Conservation (phyloP, 2,888 invertebrate species). For the Chymomyza fuscimana region DNA sequence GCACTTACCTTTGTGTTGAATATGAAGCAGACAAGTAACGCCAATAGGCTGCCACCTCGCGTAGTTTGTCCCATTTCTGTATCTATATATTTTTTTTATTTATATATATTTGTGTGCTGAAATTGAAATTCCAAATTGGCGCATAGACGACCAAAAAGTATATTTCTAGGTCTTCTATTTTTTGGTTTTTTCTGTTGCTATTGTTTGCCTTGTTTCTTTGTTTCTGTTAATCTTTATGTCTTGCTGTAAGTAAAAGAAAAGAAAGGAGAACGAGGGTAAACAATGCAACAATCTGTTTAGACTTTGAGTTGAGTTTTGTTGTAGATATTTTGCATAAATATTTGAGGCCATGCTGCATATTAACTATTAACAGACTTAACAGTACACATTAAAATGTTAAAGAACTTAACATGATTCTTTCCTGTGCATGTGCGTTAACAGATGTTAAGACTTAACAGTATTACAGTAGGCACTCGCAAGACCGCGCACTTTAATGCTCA, state of each 20-base stretch:
- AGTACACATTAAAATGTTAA: not conserved
- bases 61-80: constrained; percentile 77
- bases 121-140: constrained; percentile 40
- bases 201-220: constrained; percentile 22
- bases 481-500: too few species aligned
- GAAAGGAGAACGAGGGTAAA: constrained; percentile 72
- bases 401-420: not conserved
- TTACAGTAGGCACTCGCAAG: not conserved
- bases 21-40: constrained; percentile 76
- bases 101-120: constrained; percentile 35
- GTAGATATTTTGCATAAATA: constrained; percentile 31
- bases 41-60: constrained; percentile 77
- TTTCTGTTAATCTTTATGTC: constrained; percentile 26
- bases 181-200: constrained; percentile 32
- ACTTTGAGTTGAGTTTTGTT: constrained; percentile 8
- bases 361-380: not conserved
- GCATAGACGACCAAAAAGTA: constrained; percentile 44
- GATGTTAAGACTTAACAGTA: not conserved
- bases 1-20: constrained; percentile 78
- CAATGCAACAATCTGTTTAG: constrained; percentile 51
- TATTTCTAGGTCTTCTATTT: not conserved
- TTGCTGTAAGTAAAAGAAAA: constrained; percentile 63
- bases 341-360: constrained; percentile 36
- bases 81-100: not conserved
- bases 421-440: not conserved